Base-by-base conservation (phyloP, 1,140 invertebrate species). In the Cheumatopsyche charites region DNA sequence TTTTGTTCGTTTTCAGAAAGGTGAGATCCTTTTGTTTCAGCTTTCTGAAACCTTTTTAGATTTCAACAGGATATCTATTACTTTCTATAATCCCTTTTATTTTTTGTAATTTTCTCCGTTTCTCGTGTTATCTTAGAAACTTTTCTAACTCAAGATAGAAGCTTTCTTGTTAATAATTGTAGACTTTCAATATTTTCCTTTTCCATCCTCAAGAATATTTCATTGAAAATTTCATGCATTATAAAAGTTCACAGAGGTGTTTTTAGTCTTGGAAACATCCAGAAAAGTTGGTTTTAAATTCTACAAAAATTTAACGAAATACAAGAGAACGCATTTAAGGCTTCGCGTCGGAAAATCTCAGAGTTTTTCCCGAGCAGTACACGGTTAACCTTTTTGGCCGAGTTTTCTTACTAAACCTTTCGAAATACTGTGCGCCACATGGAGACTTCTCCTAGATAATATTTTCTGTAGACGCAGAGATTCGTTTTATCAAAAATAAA, bases 61-160 rank as follows among this genome's bases (percentile, higher is more conserved):
- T 58, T 58, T 25, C 21, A 25, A 9, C 23, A 21, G 55, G 11
- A 19, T 58, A 23, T 58, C 55, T 58, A 58, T 58, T 58, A 58
- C 55, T 23, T 25, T 13, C 55, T 26, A 25, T 58, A 58, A 58
- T 58, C 55, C 49, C 21, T 58, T 55, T 55, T 9, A 12, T 55
- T 55, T 58, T 58, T 58, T 19, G 17, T 58, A 58, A 58, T 58
- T 58, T 58, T 58, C 55, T 58, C 7, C 55, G 9, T 58, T 26
- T 58, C 47, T 9, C 43, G 11, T 3, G 43, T 4, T 13, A 3
- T 3, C 43, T 47, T 19, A 11, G 23, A 58, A 58, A 11, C 55
- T 11, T 25, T n/a, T 23, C 23, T 25, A 58, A 58, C 25, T 19
- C 55, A n/a, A 6, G 55, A 58, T 7, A 17, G 12, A 23, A 9